A percentile compares a stretch with the other conserved stretches of the same genome.
Evolutionary conservation across 2,113 vertebrate species (phyloP).

Genomic region (Perca schrenkii): DNA sequence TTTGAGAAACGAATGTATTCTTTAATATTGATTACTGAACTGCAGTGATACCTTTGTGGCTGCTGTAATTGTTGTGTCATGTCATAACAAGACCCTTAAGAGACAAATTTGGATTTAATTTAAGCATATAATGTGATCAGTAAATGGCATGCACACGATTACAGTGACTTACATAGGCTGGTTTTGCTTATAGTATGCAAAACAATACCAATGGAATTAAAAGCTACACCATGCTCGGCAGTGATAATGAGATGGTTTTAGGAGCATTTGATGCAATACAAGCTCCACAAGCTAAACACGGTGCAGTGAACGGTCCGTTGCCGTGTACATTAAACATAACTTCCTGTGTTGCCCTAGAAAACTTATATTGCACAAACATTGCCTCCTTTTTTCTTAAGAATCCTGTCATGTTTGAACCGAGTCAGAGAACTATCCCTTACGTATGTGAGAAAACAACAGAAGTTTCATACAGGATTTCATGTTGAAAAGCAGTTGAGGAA

Average conservation of each 20-base stretch:
- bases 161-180: not conserved
- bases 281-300: not conserved
- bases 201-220: not conserved
- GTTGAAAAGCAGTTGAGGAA: conserved; percentile 23
- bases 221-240: not conserved
- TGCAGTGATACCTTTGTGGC: not conserved
- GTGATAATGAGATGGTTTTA: not conserved
- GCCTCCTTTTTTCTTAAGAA: not conserved
- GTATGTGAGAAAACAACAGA: conserved; percentile 38
- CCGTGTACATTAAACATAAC: not conserved
- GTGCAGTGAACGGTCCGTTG: not conserved
- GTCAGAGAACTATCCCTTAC: not conserved
- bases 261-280: not conserved
- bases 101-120: not conserved
- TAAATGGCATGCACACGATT: not conserved
- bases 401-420: not conserved
- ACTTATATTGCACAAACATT: not conserved
- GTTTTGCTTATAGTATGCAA: conserved; percentile 3
- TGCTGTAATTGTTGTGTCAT: not conserved
- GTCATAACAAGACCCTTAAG: not conserved
- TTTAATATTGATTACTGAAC: not conserved
- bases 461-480: conserved; percentile 20
- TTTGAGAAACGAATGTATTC: not conserved
- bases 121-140: not conserved
- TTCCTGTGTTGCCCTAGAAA: not conserved